Evolutionary conservation across 2,888 invertebrate species (phyloP), one percentile per base, ranked within the genome.

Genomic region (Tenthredo amoena): DNA sequence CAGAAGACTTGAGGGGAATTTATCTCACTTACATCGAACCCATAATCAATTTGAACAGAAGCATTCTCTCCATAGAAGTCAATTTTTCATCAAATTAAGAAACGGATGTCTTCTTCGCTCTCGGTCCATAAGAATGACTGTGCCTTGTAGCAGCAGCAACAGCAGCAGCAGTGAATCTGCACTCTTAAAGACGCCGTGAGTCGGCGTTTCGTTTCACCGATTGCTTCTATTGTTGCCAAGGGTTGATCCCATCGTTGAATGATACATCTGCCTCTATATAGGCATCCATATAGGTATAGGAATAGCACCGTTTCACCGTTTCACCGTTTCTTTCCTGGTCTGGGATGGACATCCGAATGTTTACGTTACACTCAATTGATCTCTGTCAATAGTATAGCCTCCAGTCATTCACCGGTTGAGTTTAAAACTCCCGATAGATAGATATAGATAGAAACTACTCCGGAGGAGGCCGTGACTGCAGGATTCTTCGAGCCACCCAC

Each of bases 341-440:
- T 50, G 9, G 3, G 18, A 43, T 26, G 76, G 40, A 40, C 34
- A 34, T 55, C 62, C 85, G 87, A 88, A 86, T 88, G 87, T 87
- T 88, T 87, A 84, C 87, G 85, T 86, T 86, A 86, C 87, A 84
- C 85, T 79, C 87, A 87, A 88, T 88, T 85, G 87, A 87, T 86
- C 84, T 40, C 71, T 18, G 84, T 87, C 86, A 87, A 86, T 87
- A 85, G 87, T 74, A 62, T 72, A 77, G 68, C 76, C 62, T 58
- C 40, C 55, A 76, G 43, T 50, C 68, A 31, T 82, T 47, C 84
- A 74, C 15, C 40, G 43, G 74, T 47, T 50, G 88, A 88, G 86
- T 89, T 89, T 89, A 89, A 89, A 89, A 88, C 87, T 85, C 89
- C 88, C 62, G 50, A 85, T 86, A 79, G 86, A 85, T 47, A 26